A percentile compares a stretch with the other conserved stretches of the same genome.
These are phyloP conservation scores for Drosophila navojoa DNA, from an alignment of 1,140 invertebrate species.

Conservation along the genomic window DNA sequence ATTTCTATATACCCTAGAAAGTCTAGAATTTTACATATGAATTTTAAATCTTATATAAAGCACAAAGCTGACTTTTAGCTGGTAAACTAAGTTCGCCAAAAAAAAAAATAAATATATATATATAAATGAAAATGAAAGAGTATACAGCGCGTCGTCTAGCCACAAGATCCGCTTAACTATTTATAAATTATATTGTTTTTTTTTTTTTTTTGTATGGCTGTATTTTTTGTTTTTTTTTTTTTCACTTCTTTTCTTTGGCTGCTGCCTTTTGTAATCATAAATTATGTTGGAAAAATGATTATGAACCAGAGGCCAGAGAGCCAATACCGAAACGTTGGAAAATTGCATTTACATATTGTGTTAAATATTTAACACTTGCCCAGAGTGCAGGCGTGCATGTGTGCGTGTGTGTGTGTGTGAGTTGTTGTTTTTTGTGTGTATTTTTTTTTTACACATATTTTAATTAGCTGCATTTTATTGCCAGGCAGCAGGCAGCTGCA, in stretches of 20 bases:
- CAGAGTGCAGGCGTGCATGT: conserved; percentile 1
- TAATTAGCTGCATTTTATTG: conserved; percentile 80
- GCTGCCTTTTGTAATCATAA: conserved; percentile 65
- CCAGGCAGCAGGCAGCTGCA: neutral
- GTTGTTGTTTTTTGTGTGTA: neutral
- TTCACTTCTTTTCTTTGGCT: conserved; percentile 16
- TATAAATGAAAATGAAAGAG: too few species aligned
- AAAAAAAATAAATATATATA: too few species aligned
- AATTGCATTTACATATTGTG: conserved; percentile 59
- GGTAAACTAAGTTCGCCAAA: too few species aligned
- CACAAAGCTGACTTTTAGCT: too few species aligned
- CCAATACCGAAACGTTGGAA: conserved; percentile 24
- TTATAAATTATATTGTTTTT: conserved; percentile 32
- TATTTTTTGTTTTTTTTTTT: conserved; percentile 24
- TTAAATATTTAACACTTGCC: conserved; percentile 56
- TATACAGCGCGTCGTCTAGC: neutral
- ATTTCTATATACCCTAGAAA: too few species aligned
- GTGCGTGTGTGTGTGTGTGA: conserved; percentile 10
- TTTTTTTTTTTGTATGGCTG: conserved; percentile 54
- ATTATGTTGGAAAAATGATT: conserved; percentile 62
- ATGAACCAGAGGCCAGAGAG: conserved; percentile 45
- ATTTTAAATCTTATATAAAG: too few species aligned
- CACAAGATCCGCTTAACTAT: neutral
- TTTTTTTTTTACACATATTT: conserved; percentile 47
- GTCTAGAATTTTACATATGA: too few species aligned